A percentile compares a stretch with the other conserved stretches of the same genome.
Evolutionary conservation across 2,113 vertebrate genomes (phyloP).

Genomic region (Pygoscelis antarcticus): DNA sequence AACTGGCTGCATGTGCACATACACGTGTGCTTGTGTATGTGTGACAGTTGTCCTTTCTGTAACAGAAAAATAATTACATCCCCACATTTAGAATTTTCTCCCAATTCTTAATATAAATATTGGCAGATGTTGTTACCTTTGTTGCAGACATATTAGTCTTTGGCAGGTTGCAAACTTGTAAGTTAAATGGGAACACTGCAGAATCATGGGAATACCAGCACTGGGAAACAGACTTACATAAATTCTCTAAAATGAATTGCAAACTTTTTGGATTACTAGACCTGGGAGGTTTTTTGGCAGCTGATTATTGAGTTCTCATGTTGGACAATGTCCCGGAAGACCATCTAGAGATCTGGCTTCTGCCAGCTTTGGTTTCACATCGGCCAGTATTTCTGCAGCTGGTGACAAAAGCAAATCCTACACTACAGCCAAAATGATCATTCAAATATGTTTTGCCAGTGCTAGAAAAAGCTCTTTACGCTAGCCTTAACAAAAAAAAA

Average conservation of each 20-base stretch:
- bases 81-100: neutral
- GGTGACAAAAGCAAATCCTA: neutral
- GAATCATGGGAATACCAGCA: neutral
- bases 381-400: neutral
- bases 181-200: neutral
- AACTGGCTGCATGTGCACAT: neutral
- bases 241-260: neutral
- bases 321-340: neutral
- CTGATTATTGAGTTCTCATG: neutral
- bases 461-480: neutral
- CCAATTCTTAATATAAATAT: neutral
- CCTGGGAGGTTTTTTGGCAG: neutral
- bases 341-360: neutral
- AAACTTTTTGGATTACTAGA: slow-evolving; percentile 3
- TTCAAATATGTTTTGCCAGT: neutral
- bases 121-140: neutral
- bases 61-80: neutral
- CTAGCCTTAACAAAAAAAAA: neutral
- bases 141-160: neutral
- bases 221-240: slow-evolving; percentile 14
- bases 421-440: neutral
- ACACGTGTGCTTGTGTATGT: neutral
- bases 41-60: neutral
- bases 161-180: neutral
- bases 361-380: neutral